These are phyloP conservation scores for Myzus persicae DNA, from an alignment of 1,140 invertebrate genomes.

Conservation along the genomic window DNA sequence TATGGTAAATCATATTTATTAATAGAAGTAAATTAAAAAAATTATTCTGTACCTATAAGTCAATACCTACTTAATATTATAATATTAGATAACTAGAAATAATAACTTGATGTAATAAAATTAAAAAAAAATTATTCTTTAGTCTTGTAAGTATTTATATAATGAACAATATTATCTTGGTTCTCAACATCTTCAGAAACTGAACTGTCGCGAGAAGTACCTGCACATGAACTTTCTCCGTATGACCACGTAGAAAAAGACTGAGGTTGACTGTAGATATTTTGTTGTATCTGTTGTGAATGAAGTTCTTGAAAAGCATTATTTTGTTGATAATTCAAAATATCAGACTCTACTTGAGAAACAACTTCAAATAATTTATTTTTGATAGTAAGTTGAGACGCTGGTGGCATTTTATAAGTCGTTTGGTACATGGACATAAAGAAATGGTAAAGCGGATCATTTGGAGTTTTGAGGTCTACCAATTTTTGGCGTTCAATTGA, in stretches of 20 bases:
- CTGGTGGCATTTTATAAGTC: not conserved
- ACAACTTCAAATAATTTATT: not conserved
- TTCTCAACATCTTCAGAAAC: not conserved
- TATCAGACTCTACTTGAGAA: not conserved
- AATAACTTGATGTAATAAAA: not conserved
- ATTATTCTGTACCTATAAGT: not conserved
- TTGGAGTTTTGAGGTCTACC: not conserved
- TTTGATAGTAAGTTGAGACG: not conserved
- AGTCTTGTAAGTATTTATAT: not conserved
- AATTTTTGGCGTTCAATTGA: not conserved
- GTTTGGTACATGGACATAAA: conserved; percentile 2
- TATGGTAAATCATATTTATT: too few species aligned
- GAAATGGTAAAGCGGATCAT: not conserved
- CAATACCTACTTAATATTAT: too few species aligned
- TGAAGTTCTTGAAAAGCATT: not conserved
- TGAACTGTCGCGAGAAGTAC: not conserved
- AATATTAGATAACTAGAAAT: too few species aligned
- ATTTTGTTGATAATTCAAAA: not conserved
- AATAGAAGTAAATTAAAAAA: not conserved
- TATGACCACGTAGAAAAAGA: not conserved
- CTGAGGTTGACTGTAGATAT: not conserved
- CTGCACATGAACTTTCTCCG: not conserved
- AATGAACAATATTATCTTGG: not conserved
- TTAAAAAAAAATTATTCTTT: not conserved
- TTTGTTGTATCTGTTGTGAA: not conserved